Percentiles rank a stretch among this genome's conserved stretches.
phyloP scores from a whole-genome alignment of 1,140 invertebrate genomes.

The Cydia strobilella region DNA sequence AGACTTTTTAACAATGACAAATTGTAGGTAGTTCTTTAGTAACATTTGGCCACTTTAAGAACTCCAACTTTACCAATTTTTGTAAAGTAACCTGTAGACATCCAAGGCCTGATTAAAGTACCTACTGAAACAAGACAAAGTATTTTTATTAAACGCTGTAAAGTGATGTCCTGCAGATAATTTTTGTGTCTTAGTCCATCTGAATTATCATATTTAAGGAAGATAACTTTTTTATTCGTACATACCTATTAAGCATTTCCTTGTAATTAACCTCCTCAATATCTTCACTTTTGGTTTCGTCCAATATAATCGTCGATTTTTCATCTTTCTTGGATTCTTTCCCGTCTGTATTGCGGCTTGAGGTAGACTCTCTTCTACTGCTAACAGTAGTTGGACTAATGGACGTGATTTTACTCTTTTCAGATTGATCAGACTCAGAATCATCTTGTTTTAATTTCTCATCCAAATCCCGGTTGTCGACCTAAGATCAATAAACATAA shows the following conservation, averaged over 20 bases:
- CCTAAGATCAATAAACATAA: constrained; percentile 78
- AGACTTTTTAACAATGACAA: no score
- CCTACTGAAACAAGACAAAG: no score
- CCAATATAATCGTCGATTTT: constrained; percentile 64
- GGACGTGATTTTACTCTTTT: constrained; percentile 81
- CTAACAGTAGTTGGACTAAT: constrained; percentile 68
- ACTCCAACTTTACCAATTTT: no score
- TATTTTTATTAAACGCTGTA: no score
- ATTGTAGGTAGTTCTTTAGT: no score
- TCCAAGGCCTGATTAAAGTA: no score
- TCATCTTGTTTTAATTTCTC: constrained; percentile 86
- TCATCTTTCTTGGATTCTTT: constrained; percentile 79
- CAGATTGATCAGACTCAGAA: constrained; percentile 83
- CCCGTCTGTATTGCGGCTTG: constrained; percentile 58
- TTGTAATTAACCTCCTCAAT: constrained; percentile 80
- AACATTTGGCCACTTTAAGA: no score
- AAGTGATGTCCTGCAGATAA: no score
- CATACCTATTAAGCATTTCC: constrained; percentile 77
- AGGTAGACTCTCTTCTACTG: constrained; percentile 76
- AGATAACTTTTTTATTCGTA: no score
- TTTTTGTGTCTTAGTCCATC: no score
- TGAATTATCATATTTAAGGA: no score
- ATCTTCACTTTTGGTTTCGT: constrained; percentile 78
- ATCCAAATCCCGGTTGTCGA: constrained; percentile 85
- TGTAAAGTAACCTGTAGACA: no score